Percentiles rank a stretch among this genome's conserved stretches.
phyloP scores from a whole-genome alignment of 30 jellyfish, hydroid and myxozoan species.

The Cassiopea xamachana region DNA sequence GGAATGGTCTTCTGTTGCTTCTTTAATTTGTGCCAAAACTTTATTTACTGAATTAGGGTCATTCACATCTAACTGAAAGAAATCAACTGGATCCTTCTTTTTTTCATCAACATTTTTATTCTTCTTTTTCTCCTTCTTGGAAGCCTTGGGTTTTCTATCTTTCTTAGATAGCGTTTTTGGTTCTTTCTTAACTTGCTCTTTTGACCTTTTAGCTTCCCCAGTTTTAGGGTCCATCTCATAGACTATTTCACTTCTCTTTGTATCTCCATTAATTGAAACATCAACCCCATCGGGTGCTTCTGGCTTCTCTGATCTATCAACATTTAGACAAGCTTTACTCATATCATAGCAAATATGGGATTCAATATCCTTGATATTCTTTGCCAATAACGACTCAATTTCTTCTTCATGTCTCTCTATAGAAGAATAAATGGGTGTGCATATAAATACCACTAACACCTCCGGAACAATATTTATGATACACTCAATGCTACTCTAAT shows the following conservation, averaged over 20 bases:
- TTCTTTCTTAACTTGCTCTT: conserved; percentile 5
- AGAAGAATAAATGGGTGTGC: not conserved
- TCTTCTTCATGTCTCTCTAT: conserved; percentile 96
- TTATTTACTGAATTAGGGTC: conserved; percentile 84
- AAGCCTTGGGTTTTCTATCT: conserved; percentile 48
- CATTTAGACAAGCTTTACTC: conserved; percentile 79
- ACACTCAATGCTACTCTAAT: too few species aligned
- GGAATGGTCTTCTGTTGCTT: conserved; percentile 66
- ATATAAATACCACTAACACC: not conserved
- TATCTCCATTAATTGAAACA: conserved; percentile 71
- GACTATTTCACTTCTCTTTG: conserved; percentile 19
- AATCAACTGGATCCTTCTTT: conserved; percentile 50
- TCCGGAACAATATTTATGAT: not conserved
- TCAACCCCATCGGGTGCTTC: conserved; percentile 75
- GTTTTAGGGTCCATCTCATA: conserved; percentile 66
- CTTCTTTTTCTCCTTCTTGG: conserved; percentile 23
- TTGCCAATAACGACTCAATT: conserved; percentile 73
- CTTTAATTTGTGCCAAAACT: conserved; percentile 83
- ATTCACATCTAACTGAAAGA: conserved; percentile 65
- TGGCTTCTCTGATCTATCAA: conserved; percentile 72
- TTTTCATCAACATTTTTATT: conserved; percentile 7
- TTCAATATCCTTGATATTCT: conserved; percentile 48
- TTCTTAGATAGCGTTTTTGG: conserved; percentile 80
- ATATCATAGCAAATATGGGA: conserved; percentile 64
- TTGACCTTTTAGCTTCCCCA: conserved; percentile 36